Evolutionary conservation across 2,113 vertebrate genomes (phyloP).

Genomic region (Peromyscus polionotus): DNA sequence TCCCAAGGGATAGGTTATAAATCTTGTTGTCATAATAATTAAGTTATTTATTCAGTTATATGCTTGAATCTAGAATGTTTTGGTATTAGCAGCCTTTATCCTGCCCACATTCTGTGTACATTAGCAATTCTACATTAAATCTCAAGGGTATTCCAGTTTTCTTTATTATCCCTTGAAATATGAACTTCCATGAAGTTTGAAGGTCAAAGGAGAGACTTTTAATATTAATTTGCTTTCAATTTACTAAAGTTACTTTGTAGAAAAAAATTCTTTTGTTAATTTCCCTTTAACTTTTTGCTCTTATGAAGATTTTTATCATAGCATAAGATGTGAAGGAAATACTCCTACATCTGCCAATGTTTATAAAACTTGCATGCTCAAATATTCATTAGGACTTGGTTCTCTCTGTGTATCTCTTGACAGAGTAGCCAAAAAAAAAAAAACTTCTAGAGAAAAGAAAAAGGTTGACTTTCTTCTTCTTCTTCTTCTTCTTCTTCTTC

Average conservation of each 20-base stretch:
- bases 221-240: not conserved
- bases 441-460: not conserved
- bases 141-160: slow-evolving; percentile 33
- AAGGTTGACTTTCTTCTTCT: not conserved
- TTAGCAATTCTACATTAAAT: slow-evolving; percentile 21
- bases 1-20: not conserved
- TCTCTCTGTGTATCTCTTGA: not conserved
- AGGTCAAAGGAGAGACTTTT: not conserved
- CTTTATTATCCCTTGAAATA: slow-evolving; percentile 23
- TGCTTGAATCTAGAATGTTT: slow-evolving; percentile 8
- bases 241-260: not conserved
- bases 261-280: not conserved
- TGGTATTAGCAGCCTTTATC: not conserved
- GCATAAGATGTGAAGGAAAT: not conserved
- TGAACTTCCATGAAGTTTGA: not conserved
- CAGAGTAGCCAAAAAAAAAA: not conserved
- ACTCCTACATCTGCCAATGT: not conserved
- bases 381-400: not conserved
- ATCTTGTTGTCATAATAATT: not conserved
- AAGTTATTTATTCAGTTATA: not conserved
- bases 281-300: not conserved
- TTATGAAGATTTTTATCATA: not conserved
- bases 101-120: not conserved
- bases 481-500: not conserved
- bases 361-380: not conserved